Base-by-base conservation (phyloP, 1,140 invertebrate genomes). In the Aphelinus atriplicis region DNA sequence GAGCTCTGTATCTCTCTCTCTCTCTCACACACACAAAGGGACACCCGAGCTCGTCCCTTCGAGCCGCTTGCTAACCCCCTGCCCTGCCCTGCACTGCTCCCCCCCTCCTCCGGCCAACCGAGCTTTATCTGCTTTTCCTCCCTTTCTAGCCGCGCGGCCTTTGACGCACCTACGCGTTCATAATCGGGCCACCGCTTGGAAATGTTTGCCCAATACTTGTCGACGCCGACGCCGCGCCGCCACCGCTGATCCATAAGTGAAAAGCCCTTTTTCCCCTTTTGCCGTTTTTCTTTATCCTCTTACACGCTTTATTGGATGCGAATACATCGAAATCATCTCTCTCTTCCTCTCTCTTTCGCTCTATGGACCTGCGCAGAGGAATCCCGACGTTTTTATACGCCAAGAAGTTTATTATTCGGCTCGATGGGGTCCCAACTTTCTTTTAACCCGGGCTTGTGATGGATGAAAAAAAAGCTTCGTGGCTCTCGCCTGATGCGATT, bases 131-230 rank as follows among this genome's bases (percentile, higher is more conserved):
- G n/a, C 6, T 61, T 70, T 45, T 62, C 58, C 58, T 51, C 43
- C 50, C 3, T 69, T 51, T 46, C 47, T 60, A 63, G 57, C 65
- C 51, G 56, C 51, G 68, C 61, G 42, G 60, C 7, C 42, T 60
- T 56, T 7, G 7, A 58, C 53, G 51, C 61, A 65, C 55, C 46
- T 72, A 72, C 53, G 71, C 64, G 48, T 62, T 75, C 50, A 64
- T 64, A 62, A 69, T 74, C 56, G 55, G n/a, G 10, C 9, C 5
- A 26, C 26, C 45, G 9, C 58, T 26, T 46, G 3, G 42, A 65
- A 73, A 58, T 62, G 60, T 68, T 67, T 74, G 58, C 65, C 42
- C 10, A 56, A 53, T 68, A 67, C 50, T 74, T 62, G 72, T 68
- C 60, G 72, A 61, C 61, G 58, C 50, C 26, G 26, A 26, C 26